Percentiles rank a stretch among this genome's conserved stretches.
phyloP scores from a whole-genome alignment of 2,113 vertebrate species.

The Centropus bengalensis region DNA sequence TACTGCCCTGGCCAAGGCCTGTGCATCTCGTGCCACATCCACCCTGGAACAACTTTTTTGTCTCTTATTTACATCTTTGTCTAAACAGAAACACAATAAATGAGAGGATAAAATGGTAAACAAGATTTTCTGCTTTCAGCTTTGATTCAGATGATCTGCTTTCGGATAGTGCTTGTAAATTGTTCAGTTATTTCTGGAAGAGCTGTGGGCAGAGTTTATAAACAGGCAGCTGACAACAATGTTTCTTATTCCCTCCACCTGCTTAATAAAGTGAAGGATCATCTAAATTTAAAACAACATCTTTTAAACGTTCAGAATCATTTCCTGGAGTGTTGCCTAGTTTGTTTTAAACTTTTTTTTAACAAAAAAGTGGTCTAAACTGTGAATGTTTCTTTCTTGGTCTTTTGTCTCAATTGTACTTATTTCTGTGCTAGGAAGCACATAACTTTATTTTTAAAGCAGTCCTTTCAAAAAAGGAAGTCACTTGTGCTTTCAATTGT shows the following conservation, averaged over 20 bases:
- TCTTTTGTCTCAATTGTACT: conserved; percentile 43
- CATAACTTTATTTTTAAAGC: conserved; percentile 11
- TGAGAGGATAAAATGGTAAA: neutral
- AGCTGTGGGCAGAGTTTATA: conserved; percentile 22
- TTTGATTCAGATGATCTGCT: conserved; percentile 24
- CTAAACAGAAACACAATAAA: conserved; percentile 16
- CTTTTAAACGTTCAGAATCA: conserved; percentile 31
- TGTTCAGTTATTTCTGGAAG: conserved; percentile 41
- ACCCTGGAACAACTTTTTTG: neutral
- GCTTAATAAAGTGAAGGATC: conserved; percentile 34
- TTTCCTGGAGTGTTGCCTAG: conserved; percentile 46
- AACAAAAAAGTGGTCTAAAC: neutral
- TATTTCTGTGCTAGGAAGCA: conserved; percentile 29
- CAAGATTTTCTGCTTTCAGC: conserved; percentile 3
- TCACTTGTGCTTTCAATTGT: conserved; percentile 18
- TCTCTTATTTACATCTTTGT: conserved; percentile 34
- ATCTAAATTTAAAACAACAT: conserved; percentile 61
- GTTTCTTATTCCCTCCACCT: conserved; percentile 9
- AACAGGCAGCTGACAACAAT: conserved; percentile 57
- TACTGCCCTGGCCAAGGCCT: neutral
- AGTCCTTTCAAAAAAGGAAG: conserved; percentile 30
- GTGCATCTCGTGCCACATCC: neutral
- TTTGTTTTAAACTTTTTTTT: conserved; percentile 7
- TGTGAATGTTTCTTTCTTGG: conserved; percentile 33
- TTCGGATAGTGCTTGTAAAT: conserved; percentile 34